phyloP scores from a whole-genome alignment of 2,888 invertebrate species.

The Lamellibrachia satsuma region DNA sequence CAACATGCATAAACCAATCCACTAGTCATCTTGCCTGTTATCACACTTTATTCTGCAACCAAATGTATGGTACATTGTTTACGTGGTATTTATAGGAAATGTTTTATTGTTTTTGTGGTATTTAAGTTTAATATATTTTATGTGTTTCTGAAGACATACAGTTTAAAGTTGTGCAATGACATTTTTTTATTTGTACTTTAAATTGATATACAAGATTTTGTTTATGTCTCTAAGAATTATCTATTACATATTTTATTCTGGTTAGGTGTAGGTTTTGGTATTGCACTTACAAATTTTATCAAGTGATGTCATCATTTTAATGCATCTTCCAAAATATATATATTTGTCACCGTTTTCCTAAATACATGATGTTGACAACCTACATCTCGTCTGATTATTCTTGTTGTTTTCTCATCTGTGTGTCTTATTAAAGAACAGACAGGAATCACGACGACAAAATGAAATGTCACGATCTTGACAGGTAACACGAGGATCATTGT shows the following conservation, averaged over 20 bases:
- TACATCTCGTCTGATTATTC: background rate
- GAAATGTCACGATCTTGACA: too few species aligned
- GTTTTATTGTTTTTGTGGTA: background rate
- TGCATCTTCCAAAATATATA: background rate
- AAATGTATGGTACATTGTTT: background rate
- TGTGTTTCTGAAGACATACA: background rate
- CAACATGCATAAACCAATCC: background rate
- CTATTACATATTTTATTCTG: background rate
- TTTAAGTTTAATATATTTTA: background rate
- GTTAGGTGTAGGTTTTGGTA: background rate
- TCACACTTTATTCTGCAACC: background rate
- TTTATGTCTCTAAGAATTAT: background rate
- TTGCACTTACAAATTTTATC: background rate
- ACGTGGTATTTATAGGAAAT: background rate
- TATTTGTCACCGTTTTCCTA: background rate
- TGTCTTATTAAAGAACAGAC: background rate
- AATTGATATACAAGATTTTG: background rate
- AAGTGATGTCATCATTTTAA: background rate
- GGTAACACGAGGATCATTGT: too few species aligned
- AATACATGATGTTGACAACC: background rate
- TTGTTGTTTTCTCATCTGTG: background rate
- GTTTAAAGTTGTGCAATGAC: background rate
- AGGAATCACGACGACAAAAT: too few species aligned
- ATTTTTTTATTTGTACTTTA: background rate
- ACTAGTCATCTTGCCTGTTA: background rate